A percentile compares a stretch with the other conserved stretches of the same genome.
Conservation (phyloP, 2,797 vertebrate genomes). For the Phoeniculus purpureus region DNA sequence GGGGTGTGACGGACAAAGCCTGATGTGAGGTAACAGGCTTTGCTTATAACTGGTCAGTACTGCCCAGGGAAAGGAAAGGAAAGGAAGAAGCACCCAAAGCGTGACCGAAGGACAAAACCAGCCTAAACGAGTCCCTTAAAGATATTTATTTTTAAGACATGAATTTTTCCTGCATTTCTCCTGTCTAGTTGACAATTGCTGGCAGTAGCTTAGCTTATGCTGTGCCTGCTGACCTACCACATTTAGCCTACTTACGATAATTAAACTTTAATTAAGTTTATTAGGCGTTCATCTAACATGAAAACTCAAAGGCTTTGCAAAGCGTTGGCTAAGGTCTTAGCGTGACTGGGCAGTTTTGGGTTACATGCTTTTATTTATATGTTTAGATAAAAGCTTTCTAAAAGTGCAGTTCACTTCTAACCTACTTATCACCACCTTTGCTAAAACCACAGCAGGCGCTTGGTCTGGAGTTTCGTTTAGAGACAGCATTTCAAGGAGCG, state of each 20-base stretch:
- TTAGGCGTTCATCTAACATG: neutral
- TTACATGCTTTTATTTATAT: neutral
- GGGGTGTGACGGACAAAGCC: neutral
- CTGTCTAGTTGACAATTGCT: neutral
- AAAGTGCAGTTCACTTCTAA: neutral
- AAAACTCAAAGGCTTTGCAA: slow-evolving; percentile 22
- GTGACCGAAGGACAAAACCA: neutral
- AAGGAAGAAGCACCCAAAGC: neutral
- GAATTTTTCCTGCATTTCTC: neutral
- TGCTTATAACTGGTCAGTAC: neutral
- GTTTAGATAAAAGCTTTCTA: neutral
- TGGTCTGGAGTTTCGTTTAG: neutral
- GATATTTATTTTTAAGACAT: neutral
- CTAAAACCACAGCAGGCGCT: neutral
- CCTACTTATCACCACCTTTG: neutral
- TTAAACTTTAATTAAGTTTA: slow-evolving; percentile 57
- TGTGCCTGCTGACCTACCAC: slow-evolving; percentile 41
- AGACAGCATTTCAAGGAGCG: fast-evolving
- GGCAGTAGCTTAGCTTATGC: neutral
- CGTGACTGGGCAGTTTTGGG: neutral
- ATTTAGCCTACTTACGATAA: slow-evolving; percentile 46
- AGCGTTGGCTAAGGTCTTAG: neutral
- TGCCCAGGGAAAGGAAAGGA: neutral
- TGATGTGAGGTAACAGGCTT: neutral
- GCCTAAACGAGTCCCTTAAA: neutral